Conservation (phyloP, 1,140 invertebrate species). For the Aphelenchoides fujianensis region DNA sequence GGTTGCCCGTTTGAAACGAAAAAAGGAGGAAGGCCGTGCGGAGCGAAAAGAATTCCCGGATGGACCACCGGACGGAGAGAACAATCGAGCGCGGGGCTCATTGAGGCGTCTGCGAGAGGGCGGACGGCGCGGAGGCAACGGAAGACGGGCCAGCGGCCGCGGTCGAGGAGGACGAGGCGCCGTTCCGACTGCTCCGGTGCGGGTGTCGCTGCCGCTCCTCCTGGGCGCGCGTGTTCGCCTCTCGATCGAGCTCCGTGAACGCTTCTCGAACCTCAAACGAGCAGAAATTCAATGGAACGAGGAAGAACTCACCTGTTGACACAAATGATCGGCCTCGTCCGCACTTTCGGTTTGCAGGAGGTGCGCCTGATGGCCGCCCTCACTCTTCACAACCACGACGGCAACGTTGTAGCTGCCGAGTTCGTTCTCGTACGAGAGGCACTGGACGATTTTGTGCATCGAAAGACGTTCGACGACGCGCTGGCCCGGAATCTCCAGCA, state of each 20-base stretch:
- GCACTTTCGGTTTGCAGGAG: slow-evolving; percentile 7
- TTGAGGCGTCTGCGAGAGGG: too few species aligned
- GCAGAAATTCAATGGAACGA: neutral
- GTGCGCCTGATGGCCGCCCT: neutral
- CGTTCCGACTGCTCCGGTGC: neutral
- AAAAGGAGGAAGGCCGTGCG: too few species aligned
- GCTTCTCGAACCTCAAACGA: neutral
- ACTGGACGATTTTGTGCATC: slow-evolving; percentile 14
- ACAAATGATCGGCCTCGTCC: slow-evolving; percentile 8
- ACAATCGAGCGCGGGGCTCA: too few species aligned
- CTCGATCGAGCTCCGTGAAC: neutral
- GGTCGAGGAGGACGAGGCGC: neutral
- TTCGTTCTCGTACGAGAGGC: slow-evolving; percentile 12
- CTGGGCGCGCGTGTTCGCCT: neutral
- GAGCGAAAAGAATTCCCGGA: too few species aligned
- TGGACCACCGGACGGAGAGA: too few species aligned
- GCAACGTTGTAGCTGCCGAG: slow-evolving; percentile 10
- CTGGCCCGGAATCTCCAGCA: neutral
- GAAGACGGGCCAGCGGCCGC: too few species aligned
- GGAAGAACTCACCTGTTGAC: slow-evolving; percentile 7
- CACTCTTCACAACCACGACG: neutral
- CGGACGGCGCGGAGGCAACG: too few species aligned
- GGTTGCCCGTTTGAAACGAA: too few species aligned
- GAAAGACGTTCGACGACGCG: neutral
- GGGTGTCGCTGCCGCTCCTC: neutral